Base-by-base conservation (phyloP, 1,140 invertebrate genomes). In the Stegodyphus mimosarum region DNA sequence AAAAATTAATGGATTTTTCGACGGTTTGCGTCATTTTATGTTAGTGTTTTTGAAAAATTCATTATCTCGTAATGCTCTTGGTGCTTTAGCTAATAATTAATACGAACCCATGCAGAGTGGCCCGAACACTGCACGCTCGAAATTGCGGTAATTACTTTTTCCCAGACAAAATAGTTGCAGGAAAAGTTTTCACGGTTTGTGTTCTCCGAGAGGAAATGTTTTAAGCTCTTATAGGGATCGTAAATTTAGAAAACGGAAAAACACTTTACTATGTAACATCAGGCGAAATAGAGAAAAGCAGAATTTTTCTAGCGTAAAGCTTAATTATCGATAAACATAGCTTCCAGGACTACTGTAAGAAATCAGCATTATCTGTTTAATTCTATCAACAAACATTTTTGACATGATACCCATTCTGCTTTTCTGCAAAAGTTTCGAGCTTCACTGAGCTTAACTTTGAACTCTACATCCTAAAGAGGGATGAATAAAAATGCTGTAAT, bases 1-100 rank as follows among this genome's bases (percentile, higher is more conserved):
- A 83, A 83, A 83, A 83, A 83, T 83, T 74, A 83, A 83, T 83
- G 81, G 81, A 83, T 83, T 83, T 83, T 83, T 83, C 81, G 72
- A 69, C 72, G 50, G 72, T 83, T 74, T 75, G 81, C 81, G 81
- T 83, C 81, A 83, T 83, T 83, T 83, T 83, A 83, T 83, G 81
- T 52, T 76, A 76, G 74, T 76, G 74, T 83, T 83, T 83, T 83
- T 83, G 72, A 83, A 83, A 83, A 83, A 83, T 83, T 83, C 81
- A 83, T 83, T 83, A 83, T 83, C 81, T 83, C 70, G 70, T 66
- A 60, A 67, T 83, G 78, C 79, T 63, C 69, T 74, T 52, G 71
- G 72, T 83, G 81, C 81, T 83, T 83, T 70, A 72, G 72, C 72
- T 83, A 75, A 83, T 83, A 83, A 83, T 83, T 83, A 83, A 83